Evolutionary conservation across 2,797 vertebrate genomes (phyloP), one percentile per base, ranked within the genome.

Genomic region (Eurystomus glaucurus): DNA sequence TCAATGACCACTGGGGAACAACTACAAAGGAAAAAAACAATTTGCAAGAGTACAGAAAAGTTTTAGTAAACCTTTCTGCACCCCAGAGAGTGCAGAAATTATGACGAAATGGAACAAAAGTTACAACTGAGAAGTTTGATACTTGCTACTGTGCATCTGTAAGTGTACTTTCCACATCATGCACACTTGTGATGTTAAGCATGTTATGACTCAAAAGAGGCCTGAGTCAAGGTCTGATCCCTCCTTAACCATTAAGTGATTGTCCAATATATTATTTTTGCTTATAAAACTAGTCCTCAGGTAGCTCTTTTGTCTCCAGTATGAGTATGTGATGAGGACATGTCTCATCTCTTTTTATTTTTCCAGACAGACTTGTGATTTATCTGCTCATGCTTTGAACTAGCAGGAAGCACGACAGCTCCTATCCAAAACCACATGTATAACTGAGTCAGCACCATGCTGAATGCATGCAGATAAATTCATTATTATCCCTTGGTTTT

Each of bases 121-220:
- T 9, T 84, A 8, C 33, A 52, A 6, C 16, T 1, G 13, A 43
- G 19, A 50, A 70, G 8, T 51, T 37, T 51, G 39, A 1, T 33
- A 18, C 71, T 84, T 72, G 6, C 61, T 79, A 6, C 25, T 41
- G 9, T 33, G 25, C 0, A 0, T 50, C 55, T 79, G 11, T 29
- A 23, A 2, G 2, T 48, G 11, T 58, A 45, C 62, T 25, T 57
- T n/a, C 19, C 48, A 14, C 16, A 26, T 21, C 6, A 4, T 0
- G 1, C 48, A 11, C 0, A 0, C 10, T 52, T 50, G 28, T 52
- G 41, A 8, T 6, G 4, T 21, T 68, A 60, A 70, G 45, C 4
- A 39, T 0, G 0, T 2, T 48, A 8, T 15, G 18, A 37, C 21
- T 54, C 4, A 2, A 72, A 72, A 50, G 29, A 29, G 16, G 7